A percentile compares a stretch with the other conserved stretches of the same genome.
phyloP scores from a whole-genome alignment of 2,888 invertebrate genomes.

The Prosopocoilus inquinatus region DNA sequence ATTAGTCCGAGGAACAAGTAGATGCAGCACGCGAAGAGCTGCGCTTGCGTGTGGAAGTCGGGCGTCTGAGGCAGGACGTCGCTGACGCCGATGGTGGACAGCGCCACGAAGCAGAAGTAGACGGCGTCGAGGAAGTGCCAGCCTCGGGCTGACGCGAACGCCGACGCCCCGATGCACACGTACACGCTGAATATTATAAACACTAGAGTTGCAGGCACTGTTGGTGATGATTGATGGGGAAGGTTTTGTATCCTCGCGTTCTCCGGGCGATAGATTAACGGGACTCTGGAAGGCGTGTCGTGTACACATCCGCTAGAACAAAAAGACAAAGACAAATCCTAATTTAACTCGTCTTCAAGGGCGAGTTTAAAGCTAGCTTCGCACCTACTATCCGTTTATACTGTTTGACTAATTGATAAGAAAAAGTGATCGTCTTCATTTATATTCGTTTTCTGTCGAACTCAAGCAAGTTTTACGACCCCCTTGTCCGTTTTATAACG shows the following conservation, averaged over 20 bases:
- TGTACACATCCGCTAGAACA: slow-evolving; percentile 52
- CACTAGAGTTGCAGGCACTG: slow-evolving; percentile 64
- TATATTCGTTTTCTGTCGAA: too few species aligned
- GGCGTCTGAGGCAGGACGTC: slow-evolving; percentile 64
- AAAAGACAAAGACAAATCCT: not conserved
- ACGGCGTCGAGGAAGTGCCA: slow-evolving; percentile 80
- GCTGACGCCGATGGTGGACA: slow-evolving; percentile 81
- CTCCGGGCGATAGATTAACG: slow-evolving; percentile 66
- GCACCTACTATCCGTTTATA: too few species aligned
- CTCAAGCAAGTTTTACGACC: too few species aligned
- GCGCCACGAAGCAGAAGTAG: slow-evolving; percentile 82
- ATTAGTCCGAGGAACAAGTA: slow-evolving; percentile 78
- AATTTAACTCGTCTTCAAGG: too few species aligned
- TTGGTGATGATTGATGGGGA: slow-evolving; percentile 28
- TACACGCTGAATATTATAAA: slow-evolving; percentile 69
- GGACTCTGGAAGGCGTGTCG: slow-evolving; percentile 72
- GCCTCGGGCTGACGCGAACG: slow-evolving; percentile 77
- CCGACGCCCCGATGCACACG: slow-evolving; percentile 72
- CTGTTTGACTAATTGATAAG: too few species aligned
- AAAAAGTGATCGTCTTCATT: too few species aligned
- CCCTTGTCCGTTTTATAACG: too few species aligned
- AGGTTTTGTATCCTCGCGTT: slow-evolving; percentile 36
- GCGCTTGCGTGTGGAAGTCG: slow-evolving; percentile 59
- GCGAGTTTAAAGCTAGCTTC: too few species aligned
- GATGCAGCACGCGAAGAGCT: slow-evolving; percentile 75